phyloP scores from a whole-genome alignment of 2,113 vertebrate genomes.

The Numenius arquata region DNA sequence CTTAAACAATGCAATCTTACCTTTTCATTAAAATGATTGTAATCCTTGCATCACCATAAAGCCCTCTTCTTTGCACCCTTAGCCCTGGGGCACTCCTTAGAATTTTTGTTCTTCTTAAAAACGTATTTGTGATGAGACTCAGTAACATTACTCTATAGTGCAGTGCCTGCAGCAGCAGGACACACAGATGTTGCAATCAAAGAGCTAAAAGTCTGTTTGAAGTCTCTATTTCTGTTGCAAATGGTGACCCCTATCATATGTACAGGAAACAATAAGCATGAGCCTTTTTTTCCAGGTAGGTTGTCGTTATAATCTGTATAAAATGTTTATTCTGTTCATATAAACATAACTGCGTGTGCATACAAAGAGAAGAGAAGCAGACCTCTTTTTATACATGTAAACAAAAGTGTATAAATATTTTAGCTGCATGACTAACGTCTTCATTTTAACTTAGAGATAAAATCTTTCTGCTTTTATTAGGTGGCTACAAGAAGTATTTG shows the following conservation, averaged over 20 bases:
- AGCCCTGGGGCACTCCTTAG: not conserved
- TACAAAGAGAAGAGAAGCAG: not conserved
- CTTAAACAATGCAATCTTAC: not conserved
- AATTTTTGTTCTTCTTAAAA: not conserved
- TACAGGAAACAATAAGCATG: not conserved
- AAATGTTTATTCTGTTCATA: not conserved
- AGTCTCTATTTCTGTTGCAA: not conserved
- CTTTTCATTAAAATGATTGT: not conserved
- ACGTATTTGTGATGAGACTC: not conserved
- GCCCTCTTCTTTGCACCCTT: not conserved
- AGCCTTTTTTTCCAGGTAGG: not conserved
- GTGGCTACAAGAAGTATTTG: constrained; percentile 95
- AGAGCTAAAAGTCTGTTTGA: not conserved
- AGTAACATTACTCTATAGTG: not conserved
- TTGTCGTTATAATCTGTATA: not conserved
- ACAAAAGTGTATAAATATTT: not conserved
- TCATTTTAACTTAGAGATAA: not conserved
- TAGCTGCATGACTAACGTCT: not conserved
- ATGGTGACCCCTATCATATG: not conserved
- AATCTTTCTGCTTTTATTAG: constrained; percentile 64
- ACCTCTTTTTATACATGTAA: not conserved
- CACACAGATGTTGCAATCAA: not conserved
- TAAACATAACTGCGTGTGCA: not conserved
- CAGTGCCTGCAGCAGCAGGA: not conserved
- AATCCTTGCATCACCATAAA: not conserved